These are phyloP conservation scores for Dolomedes plantarius DNA, from an alignment of 2,888 invertebrate species.

Conservation along the genomic window DNA sequence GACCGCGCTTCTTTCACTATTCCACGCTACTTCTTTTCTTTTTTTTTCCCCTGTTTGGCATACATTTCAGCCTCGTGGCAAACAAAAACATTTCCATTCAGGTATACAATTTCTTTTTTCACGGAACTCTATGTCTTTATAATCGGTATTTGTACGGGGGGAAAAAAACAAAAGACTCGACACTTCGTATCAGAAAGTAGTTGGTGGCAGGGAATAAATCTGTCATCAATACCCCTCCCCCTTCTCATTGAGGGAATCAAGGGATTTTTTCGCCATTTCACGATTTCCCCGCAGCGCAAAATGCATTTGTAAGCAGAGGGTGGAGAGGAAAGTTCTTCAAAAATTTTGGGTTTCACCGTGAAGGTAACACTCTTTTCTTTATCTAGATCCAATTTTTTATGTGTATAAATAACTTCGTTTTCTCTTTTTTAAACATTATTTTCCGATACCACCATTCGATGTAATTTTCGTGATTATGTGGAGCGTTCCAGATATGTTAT, in stretches of 20 bases:
- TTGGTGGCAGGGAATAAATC: neutral
- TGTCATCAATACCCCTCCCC: slow-evolving; percentile 12
- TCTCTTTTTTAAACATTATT: too few species aligned
- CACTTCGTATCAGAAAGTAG: neutral
- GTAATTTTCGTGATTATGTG: too few species aligned
- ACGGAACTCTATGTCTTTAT: neutral
- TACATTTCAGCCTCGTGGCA: neutral
- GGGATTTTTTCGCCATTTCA: neutral
- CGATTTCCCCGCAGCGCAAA: neutral
- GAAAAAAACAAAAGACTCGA: neutral
- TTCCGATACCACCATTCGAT: too few species aligned
- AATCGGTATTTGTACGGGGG: neutral
- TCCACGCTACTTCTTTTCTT: neutral
- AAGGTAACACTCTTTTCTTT: too few species aligned
- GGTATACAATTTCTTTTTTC: neutral
- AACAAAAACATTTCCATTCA: neutral
- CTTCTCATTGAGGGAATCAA: neutral
- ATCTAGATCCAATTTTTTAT: too few species aligned
- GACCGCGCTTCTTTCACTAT: neutral
- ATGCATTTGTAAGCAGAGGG: neutral
- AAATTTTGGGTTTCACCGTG: too few species aligned
- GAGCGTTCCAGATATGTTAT: too few species aligned
- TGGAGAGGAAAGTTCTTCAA: neutral
- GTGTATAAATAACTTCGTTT: too few species aligned
- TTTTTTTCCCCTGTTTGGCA: neutral